Evolutionary conservation across 2,888 invertebrate genomes (phyloP), one percentile per base, ranked within the genome.

Genomic region (Plagiodera versicolora): DNA sequence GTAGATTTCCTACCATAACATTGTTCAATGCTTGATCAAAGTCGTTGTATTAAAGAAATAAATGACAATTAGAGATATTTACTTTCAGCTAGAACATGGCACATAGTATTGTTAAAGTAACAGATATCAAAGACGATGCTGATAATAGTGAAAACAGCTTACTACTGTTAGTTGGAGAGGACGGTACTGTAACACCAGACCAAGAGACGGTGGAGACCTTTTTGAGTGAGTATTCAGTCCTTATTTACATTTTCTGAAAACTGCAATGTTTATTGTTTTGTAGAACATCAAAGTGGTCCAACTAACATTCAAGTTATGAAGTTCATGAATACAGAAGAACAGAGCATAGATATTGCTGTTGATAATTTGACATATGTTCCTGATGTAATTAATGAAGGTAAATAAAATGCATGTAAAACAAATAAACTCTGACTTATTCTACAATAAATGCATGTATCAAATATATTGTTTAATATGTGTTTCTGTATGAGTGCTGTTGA

Each of bases 121-220:
- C 78, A 47, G 80, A 80, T 70, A 72, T 80, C 67, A 79, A 76
- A 58, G 79, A 80, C 69, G 74, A 76, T 51, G 70, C 44, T 10
- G 28, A 45, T 6, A 39, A 39, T 39, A 58, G 71, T 70, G 88
- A 88, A 80, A 88, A 89, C 76, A 87, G 89, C 75, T 85, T 94
- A 77, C 88, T 92, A 74, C 89, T 94, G 79, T 88, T 94, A 78
- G 91, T 93, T 77, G 90, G 90, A 78, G 91, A 92, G 81, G 92
- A 93, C 86, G 93, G 93, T 71, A 88, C 88, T 63, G 84, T 94
- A 66, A 89, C 90, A 63, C 89, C 91, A 45, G 93, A 94, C 80
- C 89, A 89, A 75, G 88, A 89, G 72, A 88, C 90, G 69, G 85
- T 94, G 64, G 89, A 92, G 72, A 89, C 87, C 71, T 84, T 92